phyloP scores from a whole-genome alignment of 2,797 vertebrate species.

The Molothrus aeneus region DNA sequence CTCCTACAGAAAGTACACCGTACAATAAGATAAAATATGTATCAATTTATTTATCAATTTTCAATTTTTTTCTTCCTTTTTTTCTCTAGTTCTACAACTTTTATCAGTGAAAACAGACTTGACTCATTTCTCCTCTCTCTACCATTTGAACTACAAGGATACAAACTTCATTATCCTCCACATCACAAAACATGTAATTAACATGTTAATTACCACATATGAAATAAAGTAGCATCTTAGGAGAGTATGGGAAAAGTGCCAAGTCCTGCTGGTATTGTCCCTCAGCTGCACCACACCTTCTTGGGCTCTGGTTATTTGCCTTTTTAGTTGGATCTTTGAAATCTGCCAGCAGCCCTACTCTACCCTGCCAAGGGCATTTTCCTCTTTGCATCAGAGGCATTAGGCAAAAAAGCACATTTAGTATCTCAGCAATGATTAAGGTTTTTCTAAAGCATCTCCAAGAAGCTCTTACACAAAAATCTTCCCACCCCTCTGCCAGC shows the following conservation, averaged over 20 bases:
- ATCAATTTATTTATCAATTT: background rate
- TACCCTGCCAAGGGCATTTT: background rate
- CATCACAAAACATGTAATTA: background rate
- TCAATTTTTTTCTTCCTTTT: background rate
- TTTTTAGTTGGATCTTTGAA: background rate
- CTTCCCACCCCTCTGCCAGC: background rate
- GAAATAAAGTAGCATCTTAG: background rate
- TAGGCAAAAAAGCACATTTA: background rate
- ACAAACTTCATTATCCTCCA: background rate
- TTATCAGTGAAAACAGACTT: background rate
- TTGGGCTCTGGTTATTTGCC: background rate
- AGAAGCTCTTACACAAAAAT: background rate
- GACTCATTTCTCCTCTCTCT: background rate
- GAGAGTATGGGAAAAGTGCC: background rate
- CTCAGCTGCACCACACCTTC: background rate
- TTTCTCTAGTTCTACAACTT: background rate
- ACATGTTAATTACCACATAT: background rate
- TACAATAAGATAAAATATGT: background rate
- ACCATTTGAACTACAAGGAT: background rate
- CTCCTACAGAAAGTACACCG: background rate
- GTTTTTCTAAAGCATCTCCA: background rate
- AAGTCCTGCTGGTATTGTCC: background rate
- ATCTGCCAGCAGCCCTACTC: background rate
- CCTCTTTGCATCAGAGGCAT: background rate
- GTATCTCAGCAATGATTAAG: background rate